These are phyloP conservation scores for Maccullochella peelii DNA, from an alignment of 2,113 vertebrate species.

Conservation along the genomic window DNA sequence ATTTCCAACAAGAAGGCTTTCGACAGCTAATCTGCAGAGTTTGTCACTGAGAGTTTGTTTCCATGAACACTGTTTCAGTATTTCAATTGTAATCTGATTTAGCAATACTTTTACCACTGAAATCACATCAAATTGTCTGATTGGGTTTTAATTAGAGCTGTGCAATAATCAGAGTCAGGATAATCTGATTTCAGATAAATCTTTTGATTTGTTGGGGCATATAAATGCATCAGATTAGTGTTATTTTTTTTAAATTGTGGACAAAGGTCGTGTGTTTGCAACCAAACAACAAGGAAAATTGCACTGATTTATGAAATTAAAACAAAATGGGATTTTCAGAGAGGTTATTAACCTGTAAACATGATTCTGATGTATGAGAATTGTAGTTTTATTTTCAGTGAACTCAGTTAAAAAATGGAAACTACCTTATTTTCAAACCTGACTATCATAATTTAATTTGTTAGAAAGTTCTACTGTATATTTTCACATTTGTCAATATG, in stretches of 20 bases:
- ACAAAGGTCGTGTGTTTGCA: background rate
- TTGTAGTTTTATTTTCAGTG: background rate
- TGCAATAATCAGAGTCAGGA: background rate
- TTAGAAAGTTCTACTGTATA: background rate
- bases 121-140: background rate
- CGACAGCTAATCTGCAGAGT: slow-evolving; percentile 11
- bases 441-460: background rate
- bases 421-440: too few relatives aligned
- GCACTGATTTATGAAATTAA: background rate
- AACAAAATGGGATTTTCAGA: background rate
- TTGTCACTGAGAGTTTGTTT: slow-evolving; percentile 1
- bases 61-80: background rate
- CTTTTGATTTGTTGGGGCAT: background rate
- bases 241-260: background rate
- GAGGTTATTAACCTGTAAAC: background rate
- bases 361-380: background rate
- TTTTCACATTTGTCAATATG: too few relatives aligned
- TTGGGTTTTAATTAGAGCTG: background rate
- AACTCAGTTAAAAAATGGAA: background rate
- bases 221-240: background rate
- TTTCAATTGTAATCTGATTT: background rate
- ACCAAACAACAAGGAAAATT: background rate
- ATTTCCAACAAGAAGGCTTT: slow-evolving; percentile 18
- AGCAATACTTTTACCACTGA: background rate
- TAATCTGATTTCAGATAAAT: background rate